phyloP scores from a whole-genome alignment of 1,140 invertebrate species.

The Drosophila ercepeae region DNA sequence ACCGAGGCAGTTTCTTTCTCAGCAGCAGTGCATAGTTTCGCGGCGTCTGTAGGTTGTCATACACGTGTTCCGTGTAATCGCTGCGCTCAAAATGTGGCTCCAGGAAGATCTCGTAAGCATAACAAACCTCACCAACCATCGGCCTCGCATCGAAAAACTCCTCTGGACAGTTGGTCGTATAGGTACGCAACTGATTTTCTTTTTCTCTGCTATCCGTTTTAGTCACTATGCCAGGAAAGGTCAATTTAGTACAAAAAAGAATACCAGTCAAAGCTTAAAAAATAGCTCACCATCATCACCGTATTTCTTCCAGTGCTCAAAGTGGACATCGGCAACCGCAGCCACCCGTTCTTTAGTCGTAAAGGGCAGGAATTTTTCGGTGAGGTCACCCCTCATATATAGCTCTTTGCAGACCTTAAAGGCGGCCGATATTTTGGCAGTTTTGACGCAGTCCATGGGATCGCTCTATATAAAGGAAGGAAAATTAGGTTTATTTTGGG shows the following conservation, averaged over 20 bases:
- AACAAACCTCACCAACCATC: conserved; percentile 52
- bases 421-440: conserved; percentile 92
- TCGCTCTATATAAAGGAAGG: conserved; percentile 85
- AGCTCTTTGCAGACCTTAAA: conserved; percentile 90
- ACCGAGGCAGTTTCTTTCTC: conserved; percentile 85
- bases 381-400: conserved; percentile 90
- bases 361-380: conserved; percentile 90
- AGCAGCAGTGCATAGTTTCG: conserved; percentile 87
- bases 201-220: background rate
- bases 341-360: conserved; percentile 85
- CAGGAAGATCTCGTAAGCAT: conserved; percentile 63
- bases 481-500: background rate
- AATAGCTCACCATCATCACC: conserved; percentile 82
- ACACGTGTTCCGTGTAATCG: conserved; percentile 65
- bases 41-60: conserved; percentile 67
- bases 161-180: conserved; percentile 46
- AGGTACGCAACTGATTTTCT: background rate
- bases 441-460: conserved; percentile 85
- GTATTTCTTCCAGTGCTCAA: conserved; percentile 85
- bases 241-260: background rate
- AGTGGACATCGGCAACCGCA: conserved; percentile 62
- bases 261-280: background rate
- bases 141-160: conserved; percentile 62
- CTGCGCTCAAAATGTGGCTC: conserved; percentile 47
- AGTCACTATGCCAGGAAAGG: conserved; percentile 22